phyloP scores from a whole-genome alignment of 2,797 vertebrate species.

The Lagocephalus sceleratus region DNA sequence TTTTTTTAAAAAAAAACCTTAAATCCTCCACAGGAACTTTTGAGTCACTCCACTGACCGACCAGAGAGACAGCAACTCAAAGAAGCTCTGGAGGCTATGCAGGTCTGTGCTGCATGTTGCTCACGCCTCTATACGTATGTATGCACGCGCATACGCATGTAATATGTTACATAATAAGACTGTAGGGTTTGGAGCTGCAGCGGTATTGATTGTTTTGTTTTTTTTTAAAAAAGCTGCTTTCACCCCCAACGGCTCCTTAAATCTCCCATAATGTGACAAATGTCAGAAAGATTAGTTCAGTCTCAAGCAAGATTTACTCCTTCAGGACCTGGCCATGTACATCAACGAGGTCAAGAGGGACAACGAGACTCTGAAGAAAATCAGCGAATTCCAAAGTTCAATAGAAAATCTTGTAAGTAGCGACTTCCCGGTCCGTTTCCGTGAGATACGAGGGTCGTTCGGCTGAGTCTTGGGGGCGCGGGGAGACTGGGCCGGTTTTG shows the following conservation, averaged over 20 bases:
- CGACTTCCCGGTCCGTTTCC: not conserved
- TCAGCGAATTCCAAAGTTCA: slow-evolving; percentile 95
- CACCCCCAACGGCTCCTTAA: slow-evolving; percentile 7
- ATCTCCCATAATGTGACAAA: slow-evolving; percentile 29
- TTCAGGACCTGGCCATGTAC: slow-evolving; percentile 97
- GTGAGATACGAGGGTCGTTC: too few relatives aligned
- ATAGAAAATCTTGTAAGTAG: slow-evolving; percentile 94
- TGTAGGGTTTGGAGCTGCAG: not conserved
- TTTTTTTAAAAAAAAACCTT: too few relatives aligned
- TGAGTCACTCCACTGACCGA: slow-evolving; percentile 88
- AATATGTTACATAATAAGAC: slow-evolving; percentile 11
- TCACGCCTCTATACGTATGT: not conserved
- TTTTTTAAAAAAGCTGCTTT: slow-evolving; percentile 16
- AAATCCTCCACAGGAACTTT: slow-evolving; percentile 84
- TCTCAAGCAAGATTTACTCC: slow-evolving; percentile 13
- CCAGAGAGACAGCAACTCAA: slow-evolving; percentile 92
- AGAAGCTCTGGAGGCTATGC: slow-evolving; percentile 96
- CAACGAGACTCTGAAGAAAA: slow-evolving; percentile 98
- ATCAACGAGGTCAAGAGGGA: slow-evolving; percentile 98
- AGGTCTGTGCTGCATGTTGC: slow-evolving; percentile 73
- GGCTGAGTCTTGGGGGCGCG: too few relatives aligned
- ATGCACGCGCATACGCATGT: too few relatives aligned
- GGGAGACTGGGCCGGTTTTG: too few relatives aligned
- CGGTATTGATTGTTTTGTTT: slow-evolving; percentile 13
- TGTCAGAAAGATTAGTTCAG: slow-evolving; percentile 30